Evolutionary conservation across 2,888 invertebrate species (phyloP), one percentile per base, ranked within the genome.

Genomic region (Eupelmus urozonus): DNA sequence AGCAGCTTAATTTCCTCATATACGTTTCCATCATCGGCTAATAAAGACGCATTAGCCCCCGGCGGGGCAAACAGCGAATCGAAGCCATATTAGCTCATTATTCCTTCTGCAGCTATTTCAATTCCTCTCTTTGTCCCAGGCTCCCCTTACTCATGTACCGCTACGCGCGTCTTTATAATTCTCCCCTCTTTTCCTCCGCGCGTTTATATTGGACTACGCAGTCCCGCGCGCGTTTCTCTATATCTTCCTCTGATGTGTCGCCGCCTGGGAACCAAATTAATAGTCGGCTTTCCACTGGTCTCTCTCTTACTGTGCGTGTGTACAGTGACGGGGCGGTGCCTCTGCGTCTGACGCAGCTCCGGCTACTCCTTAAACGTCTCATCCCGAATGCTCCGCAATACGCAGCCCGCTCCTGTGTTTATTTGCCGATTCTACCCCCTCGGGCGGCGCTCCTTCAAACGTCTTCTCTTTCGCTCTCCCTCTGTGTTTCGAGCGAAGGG

Each of bases 221-320:
- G 65, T n/a, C n/a, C 13, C 34, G 20, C 34, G n/a, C 57, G 53
- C 16, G 18, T 20, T 18, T 53, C 13, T 20, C 25, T 57, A 16
- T 45, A 45, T 45, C 55, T 57, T 63, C 57, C 25, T 67, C 29
- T 71, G 71, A 76, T 76, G 65, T 59, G 76, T 66, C 65, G 59
- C 51, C 74, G 72, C 87, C 87, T 88, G 89, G 87, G 89, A 89
- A 89, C 88, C 86, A 87, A 89, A 89, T 89, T 89, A 88, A 88
- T 88, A 89, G 88, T 86, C 86, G 84, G 86, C 42, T 66, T 87
- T 86, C 86, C 85, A 83, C 82, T 82, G 85, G 84, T 16, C 9
- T n/a, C 16, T 9, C 2, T n/a, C 9, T 9, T 4, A 49, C 20
- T 20, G 11, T 20, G 3, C 11, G 20, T 20, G 20, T 53, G 16